Base-by-base conservation (phyloP, 2,113 vertebrate species). In the Alethe diademata region DNA sequence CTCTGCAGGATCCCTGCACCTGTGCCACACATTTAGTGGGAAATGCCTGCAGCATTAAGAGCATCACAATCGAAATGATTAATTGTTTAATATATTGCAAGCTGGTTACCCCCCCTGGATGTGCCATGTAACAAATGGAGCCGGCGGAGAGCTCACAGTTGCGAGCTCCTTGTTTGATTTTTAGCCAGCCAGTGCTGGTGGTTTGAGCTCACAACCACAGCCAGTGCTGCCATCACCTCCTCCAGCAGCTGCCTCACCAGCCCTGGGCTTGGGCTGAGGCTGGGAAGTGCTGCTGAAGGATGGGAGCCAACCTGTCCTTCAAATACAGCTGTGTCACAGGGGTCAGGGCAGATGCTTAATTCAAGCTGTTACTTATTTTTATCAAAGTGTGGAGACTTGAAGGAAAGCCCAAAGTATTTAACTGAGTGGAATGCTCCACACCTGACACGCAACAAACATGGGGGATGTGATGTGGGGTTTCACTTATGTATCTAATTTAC, bases 51-150 rank as follows among this genome's bases (percentile, higher is more conserved):
- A 62, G 92, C 82, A 90, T 90, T 92, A 80, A 93, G 73, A 74
- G 25, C 61, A 9, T 19, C 71, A 36, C 45, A 20, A 86, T 60
- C 56, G 6, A 24, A 86, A 78, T 90, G 90, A 95, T 97, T 93
- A 96, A 95, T 95, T 88, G 90, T 92, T 95, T 86, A 74, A 91
- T 93, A 83, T 54, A 86, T 72, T 81, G 72, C 94, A 93, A 92
- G 92, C 95, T 95, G 93, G 82, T 88, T 67, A 60, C 53, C 57
- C 82, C 92, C 92, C 82, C 60, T 5, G 79, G 51, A 74, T 81
- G 74, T 84, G 79, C 90, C 53, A 1, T 81, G 90, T 96, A 88
- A 93, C 86, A 94, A 95, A 93, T 43, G 76, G 92, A 78, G 65
- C 19, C 19, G 0, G 86, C 5, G 6, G 90, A 88, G 86, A 62